Base-by-base conservation (phyloP, 1,140 invertebrate genomes). In the Pseudoatta argentina region DNA sequence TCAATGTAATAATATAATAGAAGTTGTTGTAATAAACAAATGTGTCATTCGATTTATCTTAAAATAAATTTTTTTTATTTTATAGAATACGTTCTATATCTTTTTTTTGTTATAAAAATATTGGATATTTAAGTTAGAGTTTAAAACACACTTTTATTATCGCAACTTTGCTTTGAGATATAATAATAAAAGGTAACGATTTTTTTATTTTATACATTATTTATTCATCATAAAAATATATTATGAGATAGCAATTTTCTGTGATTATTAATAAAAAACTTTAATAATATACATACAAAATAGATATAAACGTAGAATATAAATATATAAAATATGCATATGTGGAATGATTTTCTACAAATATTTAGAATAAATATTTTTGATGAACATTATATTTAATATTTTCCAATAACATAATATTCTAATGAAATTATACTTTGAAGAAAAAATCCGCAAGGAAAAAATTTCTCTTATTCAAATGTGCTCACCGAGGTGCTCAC, bases 121-220 rank as follows among this genome's bases (percentile, higher is more conserved):
- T 69, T 79, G n/a, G 7, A 48, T 39, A n/a, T 39, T 27, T 14
- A 53, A 79, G 24, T 48, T 12, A 34, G 48, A 48, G 48, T 55
- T 79, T 69, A 55, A 6, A 21, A 69, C 5, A 69, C 5, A 6
- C 16, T 53, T 55, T 59, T 30, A 59, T 27, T 55, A 69, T 53
- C 6, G 1, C 2, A 14, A 39, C 21, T 67, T 16, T 61, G n/a
- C 1, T 79, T 39, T 69, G 10, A 77, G 57, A 64, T 48, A n/a
- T 44, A 18, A 63, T 48, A 77, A 27, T 61, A 5, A 59, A 44
- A 44, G 0, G 2, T 10, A n/a, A 63, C n/a, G n/a, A n/a, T 77
- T 76, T 77, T 77, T 76, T 77, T 76, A 61, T 61, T 77, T 61
- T 30, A 76, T 39, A 39, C 34, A 8, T 39, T 39, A 39, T 39